Evolutionary conservation across 2,888 invertebrate species (phyloP).

Genomic region (Dolichomitus sp.): DNA sequence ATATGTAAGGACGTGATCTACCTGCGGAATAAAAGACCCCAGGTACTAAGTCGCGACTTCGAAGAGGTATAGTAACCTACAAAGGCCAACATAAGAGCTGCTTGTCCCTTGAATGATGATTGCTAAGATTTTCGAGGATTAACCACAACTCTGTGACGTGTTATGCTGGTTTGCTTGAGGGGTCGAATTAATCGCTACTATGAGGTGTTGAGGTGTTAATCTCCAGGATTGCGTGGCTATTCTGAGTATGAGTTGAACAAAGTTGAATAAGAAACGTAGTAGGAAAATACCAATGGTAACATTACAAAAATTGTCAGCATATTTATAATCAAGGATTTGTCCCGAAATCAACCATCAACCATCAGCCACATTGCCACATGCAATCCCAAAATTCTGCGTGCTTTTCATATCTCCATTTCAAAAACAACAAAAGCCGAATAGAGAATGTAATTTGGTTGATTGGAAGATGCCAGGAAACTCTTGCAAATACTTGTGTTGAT

Average conservation of each 20-base stretch:
- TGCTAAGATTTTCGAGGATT: constrained; percentile 32
- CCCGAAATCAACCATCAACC: constrained; percentile 68
- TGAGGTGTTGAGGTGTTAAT: not conserved
- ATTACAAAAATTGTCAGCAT: constrained; percentile 26
- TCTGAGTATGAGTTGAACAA: not conserved
- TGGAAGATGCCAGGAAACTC: constrained; percentile 33
- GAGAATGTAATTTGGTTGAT: not conserved
- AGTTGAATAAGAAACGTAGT: too few species aligned
- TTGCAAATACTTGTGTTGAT: constrained; percentile 6
- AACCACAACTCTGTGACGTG: not conserved
- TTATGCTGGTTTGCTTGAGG: not conserved
- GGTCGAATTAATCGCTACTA: constrained; percentile 36
- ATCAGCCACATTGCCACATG: constrained; percentile 36
- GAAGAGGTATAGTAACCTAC: not conserved
- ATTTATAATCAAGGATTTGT: constrained; percentile 63
- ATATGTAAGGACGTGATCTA: constrained; percentile 8
- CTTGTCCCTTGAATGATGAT: constrained; percentile 35
- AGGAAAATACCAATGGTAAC: not conserved
- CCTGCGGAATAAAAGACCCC: constrained; percentile 9
- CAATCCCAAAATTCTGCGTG: constrained; percentile 66
- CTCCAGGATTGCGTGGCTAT: constrained; percentile 5
- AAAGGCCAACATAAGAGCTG: not conserved
- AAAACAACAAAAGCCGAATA: constrained; percentile 74
- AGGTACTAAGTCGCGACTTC: not conserved
- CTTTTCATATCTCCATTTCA: constrained; percentile 83